Percentiles rank a stretch among this genome's conserved stretches.
phyloP scores from a whole-genome alignment of 2,113 vertebrate genomes.

The Nesogale talazaci region DNA sequence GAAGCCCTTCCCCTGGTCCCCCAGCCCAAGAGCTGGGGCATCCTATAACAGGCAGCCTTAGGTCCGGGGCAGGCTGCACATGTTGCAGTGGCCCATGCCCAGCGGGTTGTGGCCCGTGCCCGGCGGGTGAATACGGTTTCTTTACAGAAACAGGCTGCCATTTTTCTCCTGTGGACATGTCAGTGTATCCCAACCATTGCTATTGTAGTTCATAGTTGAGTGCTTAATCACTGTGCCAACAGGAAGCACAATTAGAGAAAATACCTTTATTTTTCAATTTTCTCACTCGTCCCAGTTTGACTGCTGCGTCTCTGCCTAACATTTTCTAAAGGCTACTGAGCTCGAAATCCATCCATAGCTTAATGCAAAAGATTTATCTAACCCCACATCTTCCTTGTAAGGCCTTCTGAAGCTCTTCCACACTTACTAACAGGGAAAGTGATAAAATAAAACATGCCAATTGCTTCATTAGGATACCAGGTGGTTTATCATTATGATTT shows the following conservation, averaged over 20 bases:
- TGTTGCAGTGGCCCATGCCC: slow-evolving; percentile 97
- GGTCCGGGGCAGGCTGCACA: slow-evolving; percentile 97
- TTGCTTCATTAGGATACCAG: background rate
- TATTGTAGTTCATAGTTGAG: background rate
- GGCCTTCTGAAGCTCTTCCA: slow-evolving; percentile 48
- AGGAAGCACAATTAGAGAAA: background rate
- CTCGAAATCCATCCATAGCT: background rate
- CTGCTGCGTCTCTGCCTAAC: background rate
- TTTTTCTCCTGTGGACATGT: background rate
- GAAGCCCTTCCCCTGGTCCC: background rate
- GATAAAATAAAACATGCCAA: slow-evolving; percentile 7
- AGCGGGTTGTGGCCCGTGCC: no score
- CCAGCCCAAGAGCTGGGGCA: slow-evolving; percentile 48
- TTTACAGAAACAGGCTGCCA: background rate
- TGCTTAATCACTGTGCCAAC: background rate
- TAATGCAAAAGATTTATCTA: background rate
- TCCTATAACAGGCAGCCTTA: slow-evolving; percentile 79
- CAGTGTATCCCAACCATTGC: background rate
- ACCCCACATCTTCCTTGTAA: background rate
- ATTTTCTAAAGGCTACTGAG: slow-evolving; percentile 5
- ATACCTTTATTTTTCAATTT: background rate
- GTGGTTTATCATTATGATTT: background rate
- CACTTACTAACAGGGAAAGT: background rate
- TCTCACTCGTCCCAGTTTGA: slow-evolving; percentile 10
- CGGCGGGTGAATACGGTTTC: no score